Conservation (phyloP, 2,888 invertebrate species). For the Conchocele bisecta region DNA sequence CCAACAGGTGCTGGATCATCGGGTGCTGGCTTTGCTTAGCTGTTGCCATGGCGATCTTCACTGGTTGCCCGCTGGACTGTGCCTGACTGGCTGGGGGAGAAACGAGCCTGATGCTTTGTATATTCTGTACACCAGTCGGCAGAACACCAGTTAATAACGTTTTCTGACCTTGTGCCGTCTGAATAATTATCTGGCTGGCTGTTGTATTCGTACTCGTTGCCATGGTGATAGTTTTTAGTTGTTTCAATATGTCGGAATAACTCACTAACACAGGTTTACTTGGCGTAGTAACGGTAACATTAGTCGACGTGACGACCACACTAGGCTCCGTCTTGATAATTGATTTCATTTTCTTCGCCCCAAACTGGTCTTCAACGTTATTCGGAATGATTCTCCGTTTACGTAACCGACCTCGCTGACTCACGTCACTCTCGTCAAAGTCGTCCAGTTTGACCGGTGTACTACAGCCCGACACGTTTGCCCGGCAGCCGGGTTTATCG, state of each 20-base stretch:
- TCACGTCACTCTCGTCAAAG: conserved; percentile 71
- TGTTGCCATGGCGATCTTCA: conserved; percentile 4
- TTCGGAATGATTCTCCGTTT: conserved; percentile 78
- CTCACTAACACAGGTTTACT: conserved; percentile 49
- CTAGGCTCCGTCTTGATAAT: conserved; percentile 35
- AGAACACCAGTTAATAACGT: conserved; percentile 56
- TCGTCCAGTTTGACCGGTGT: conserved; percentile 48
- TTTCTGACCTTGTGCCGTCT: conserved; percentile 56
- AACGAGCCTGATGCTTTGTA: conserved; percentile 2
- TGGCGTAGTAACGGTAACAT: conserved; percentile 11
- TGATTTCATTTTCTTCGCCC: conserved; percentile 65
- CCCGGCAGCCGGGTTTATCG: not conserved
- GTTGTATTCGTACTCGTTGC: conserved; percentile 9
- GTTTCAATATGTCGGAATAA: conserved; percentile 50
- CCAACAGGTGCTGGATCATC: conserved; percentile 51
- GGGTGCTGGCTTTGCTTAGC: conserved; percentile 44
- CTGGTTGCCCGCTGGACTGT: conserved; percentile 4
- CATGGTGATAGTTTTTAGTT: conserved; percentile 39
- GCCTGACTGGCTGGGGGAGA: not conserved
- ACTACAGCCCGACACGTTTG: conserved; percentile 25
- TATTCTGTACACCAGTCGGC: conserved; percentile 19
- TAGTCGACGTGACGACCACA: not conserved
- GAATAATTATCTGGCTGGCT: conserved; percentile 58
- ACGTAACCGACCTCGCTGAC: conserved; percentile 76
- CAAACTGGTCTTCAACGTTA: conserved; percentile 73